phyloP scores from a whole-genome alignment of 2,888 invertebrate species.

The Mimas tiliae region DNA sequence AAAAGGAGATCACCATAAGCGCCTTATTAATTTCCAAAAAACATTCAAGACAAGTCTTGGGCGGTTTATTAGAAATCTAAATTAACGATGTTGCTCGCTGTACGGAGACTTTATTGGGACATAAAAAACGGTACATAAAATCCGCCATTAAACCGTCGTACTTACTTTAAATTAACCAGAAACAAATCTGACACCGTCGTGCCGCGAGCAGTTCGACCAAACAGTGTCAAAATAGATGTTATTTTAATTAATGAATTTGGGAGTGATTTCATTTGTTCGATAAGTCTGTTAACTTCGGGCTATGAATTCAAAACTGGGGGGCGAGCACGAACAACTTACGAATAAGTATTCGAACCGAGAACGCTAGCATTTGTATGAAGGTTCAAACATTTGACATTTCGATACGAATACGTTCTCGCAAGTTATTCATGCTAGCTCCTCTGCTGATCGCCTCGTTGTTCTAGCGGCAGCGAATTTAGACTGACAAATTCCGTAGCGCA shows the following conservation, averaged over 20 bases:
- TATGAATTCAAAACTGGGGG: no score
- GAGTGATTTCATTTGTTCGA: not conserved
- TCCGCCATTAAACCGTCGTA: slow-evolving; percentile 65
- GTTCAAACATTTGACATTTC: no score
- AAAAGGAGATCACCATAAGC: no score
- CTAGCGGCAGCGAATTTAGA: no score
- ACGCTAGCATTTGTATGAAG: no score
- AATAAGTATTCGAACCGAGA: no score
- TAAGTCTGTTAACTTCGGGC: no score
- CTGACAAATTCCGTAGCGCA: no score
- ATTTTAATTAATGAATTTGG: not conserved
- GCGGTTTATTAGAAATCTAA: slow-evolving; percentile 67
- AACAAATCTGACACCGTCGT: slow-evolving; percentile 36
- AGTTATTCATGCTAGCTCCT: no score
- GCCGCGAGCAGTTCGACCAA: not conserved
- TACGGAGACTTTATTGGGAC: slow-evolving; percentile 73
- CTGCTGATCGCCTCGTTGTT: no score
- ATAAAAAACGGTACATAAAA: slow-evolving; percentile 77
- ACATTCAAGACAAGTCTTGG: slow-evolving; percentile 46
- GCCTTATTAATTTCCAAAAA: slow-evolving; percentile 19
- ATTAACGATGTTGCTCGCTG: slow-evolving; percentile 73
- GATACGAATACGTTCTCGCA: no score
- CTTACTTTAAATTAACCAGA: slow-evolving; percentile 79
- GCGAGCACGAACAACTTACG: no score
- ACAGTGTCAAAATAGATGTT: not conserved